Percentiles rank a stretch among this genome's conserved stretches.
These are phyloP conservation scores for Harmothoe impar DNA, from an alignment of 2,888 invertebrate genomes.

Conservation along the genomic window DNA sequence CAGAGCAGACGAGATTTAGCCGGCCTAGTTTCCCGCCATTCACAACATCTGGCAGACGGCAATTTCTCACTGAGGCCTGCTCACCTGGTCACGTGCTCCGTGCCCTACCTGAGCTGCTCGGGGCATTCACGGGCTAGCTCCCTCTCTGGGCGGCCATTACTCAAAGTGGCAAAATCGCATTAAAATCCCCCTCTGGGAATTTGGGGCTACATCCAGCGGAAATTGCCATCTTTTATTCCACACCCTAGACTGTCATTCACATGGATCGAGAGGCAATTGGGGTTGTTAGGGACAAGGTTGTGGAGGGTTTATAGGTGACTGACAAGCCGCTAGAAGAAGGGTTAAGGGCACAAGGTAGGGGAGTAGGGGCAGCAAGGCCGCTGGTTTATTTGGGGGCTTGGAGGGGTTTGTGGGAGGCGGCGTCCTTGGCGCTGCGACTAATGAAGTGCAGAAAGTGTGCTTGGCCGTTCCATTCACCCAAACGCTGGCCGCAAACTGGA, in stretches of 20 bases:
- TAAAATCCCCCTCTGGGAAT: neutral
- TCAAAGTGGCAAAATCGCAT: neutral
- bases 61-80: slow-evolving; percentile 2
- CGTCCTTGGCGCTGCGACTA: slow-evolving; percentile 6
- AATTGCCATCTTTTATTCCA: too few relatives aligned
- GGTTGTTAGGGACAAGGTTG: too few relatives aligned
- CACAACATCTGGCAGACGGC: neutral
- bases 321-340: neutral
- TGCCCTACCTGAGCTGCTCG: neutral
- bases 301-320: neutral
- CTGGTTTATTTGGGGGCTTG: neutral
- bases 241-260: too few relatives aligned
- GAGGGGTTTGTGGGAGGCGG: neutral
- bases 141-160: neutral
- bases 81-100: neutral
- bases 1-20: neutral
- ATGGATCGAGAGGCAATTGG: too few relatives aligned
- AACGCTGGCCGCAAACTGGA: neutral
- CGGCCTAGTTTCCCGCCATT: neutral
- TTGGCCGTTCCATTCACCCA: slow-evolving; percentile 34
- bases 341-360: neutral
- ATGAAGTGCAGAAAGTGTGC: slow-evolving; percentile 48
- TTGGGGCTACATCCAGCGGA: too few relatives aligned
- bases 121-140: neutral
- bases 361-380: neutral